Base-by-base conservation (phyloP, 2,113 vertebrate species). In the Barbus barbus region DNA sequence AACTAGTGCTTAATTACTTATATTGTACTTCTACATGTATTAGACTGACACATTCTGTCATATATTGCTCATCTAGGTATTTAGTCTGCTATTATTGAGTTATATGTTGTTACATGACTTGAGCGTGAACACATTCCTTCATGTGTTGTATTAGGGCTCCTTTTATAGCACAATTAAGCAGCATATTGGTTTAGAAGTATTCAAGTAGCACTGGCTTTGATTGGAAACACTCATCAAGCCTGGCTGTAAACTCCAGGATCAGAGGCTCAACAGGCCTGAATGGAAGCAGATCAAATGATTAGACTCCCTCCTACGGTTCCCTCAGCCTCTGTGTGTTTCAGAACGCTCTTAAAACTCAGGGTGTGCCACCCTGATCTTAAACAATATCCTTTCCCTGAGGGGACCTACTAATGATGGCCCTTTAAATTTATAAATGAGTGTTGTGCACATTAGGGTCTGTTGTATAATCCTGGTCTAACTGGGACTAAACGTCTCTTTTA, bases 341-440 rank as follows among this genome's bases (percentile, higher is more conserved):
- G 81, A 75, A 36, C 18, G 18, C 56, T 81, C 67, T 84, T 78
- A 77, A 67, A 77, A 38, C 60, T n/a, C 48, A 4, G 73, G 82
- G 84, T 79, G 88, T 82, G 87, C 83, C 84, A 78, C 83, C 20
- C 58, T 82, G 86, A 61, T 51, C 48, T 31, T 22, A 82, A 48
- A 80, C 77, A 4, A 24, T n/a, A 51, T 75, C 61, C 60, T 11
- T 46, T 4, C 38, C 82, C 83, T 60, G 20, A 53, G 82, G 82
- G 56, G 58, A 48, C 31, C 1, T 11, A 22, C 78, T 88, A 69
- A 85, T 61, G 58, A 86, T 1, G 79, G 22, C 51, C 74, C 26
- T 84, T 81, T 87, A 38, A 86, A 84, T 31, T n/a, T 33, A 28
- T 53, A 61, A 22, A 46, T 63, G 44, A 51, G 26, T 24, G 38